Base-by-base conservation (phyloP, 2,888 invertebrate species). In the Limnephilus marmoratus region DNA sequence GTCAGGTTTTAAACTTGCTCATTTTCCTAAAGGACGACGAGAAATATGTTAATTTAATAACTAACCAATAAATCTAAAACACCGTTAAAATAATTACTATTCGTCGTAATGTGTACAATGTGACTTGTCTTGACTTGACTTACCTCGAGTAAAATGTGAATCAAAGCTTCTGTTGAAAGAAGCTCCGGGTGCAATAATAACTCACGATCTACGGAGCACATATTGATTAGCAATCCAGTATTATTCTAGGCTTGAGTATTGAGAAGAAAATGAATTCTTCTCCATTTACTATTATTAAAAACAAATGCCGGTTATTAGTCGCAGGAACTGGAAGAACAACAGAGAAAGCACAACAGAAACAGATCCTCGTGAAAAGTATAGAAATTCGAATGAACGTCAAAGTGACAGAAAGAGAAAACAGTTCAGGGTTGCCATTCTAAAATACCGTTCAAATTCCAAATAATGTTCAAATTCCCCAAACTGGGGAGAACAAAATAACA, bases 171-270 rank as follows among this genome's bases (percentile, higher is more conserved):
- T 94, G 95, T 96, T 91, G 94, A 95, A 91, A 96, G 94, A 81
- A 96, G 94, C 94, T 96, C 96, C 24, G 96, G 96, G 94, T 96
- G 96, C 91, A 96, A 94, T 93, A 96, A 94, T 13, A 89, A 41
- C 29, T 91, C 92, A 37, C 90, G 90, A 34, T 91, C 91, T 45
- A 89, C 29, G 37, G 89, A 83, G 34, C 81, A 86, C 92, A 92
- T 92, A 45, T 90, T 90, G 11, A 31, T 85, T 41, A 24, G n/a
- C 24, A n/a, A 68, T 9, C 24, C 68, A 68, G n/a, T 68, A 68
- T 68, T 68, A 68, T 68, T 68, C 68, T 68, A 68, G n/a, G 68
- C 24, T 24, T 68, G 24, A 68, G 24, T 68, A 24, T 68, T 53
- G 18, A 18, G 18, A 68, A 24, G 68, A 68, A 68, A 68, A 68